These are phyloP conservation scores for Steinernema hermaphroditum DNA, from an alignment of 2,888 invertebrate genomes.

Conservation along the genomic window DNA sequence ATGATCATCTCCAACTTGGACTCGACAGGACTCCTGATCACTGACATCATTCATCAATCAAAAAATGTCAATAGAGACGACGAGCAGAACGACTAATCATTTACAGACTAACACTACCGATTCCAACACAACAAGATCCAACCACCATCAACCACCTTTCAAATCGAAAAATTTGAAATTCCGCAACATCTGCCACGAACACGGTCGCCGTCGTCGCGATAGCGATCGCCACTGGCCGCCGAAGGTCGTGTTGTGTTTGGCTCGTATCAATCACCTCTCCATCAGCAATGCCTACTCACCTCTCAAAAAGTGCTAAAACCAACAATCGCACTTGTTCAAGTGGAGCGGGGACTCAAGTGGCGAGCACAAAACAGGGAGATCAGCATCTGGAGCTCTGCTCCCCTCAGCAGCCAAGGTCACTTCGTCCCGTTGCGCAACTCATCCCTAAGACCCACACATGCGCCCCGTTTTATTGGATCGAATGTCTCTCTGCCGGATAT, in stretches of 20 bases:
- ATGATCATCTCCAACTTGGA: too few species aligned
- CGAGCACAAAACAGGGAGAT: neutral
- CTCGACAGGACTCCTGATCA: too few species aligned
- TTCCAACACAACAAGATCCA: too few species aligned
- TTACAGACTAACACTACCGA: too few species aligned
- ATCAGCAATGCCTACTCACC: neutral
- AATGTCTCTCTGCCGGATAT: neutral
- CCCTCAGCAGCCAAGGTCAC: conserved; percentile 10
- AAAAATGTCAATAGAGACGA: too few species aligned
- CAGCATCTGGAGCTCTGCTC: neutral
- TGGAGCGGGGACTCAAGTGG: neutral
- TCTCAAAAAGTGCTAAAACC: conserved; percentile 22
- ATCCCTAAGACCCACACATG: conserved; percentile 24
- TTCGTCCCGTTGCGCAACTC: conserved; percentile 25
- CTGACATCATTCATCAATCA: too few species aligned
- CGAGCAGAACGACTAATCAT: too few species aligned
- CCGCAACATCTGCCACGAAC: conserved; percentile 16
- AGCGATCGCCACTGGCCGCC: neutral
- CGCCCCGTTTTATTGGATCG: neutral
- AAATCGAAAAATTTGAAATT: neutral
- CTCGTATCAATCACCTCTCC: neutral
- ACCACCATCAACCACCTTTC: too few species aligned
- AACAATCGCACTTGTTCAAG: conserved; percentile 14
- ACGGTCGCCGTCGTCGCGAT: neutral
- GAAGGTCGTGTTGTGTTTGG: neutral